Evolutionary conservation across 2,888 invertebrate genomes (phyloP).

Genomic region (Lobophora halterata): DNA sequence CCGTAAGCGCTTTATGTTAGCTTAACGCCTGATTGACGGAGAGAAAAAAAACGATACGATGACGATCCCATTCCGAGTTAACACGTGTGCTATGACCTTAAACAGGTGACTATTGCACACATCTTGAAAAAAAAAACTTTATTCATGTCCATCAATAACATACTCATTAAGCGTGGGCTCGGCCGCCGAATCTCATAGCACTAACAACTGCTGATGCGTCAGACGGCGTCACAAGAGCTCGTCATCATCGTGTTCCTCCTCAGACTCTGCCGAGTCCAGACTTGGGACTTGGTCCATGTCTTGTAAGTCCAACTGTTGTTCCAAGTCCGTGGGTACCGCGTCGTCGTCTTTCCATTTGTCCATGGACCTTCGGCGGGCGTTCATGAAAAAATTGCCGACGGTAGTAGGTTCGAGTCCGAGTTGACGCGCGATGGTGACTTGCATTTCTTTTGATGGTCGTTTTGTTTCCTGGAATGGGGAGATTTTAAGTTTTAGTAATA

Average conservation of each 20-base stretch:
- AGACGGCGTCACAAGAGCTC: conserved; percentile 79
- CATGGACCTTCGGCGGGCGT: conserved; percentile 97
- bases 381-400: conserved; percentile 99
- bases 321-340: conserved; percentile 82
- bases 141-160: conserved; percentile 14
- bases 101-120: too few relatives aligned
- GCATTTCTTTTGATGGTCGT: conserved; percentile 99
- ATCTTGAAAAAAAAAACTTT: conserved; percentile 2
- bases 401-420: conserved; percentile 98
- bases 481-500: not conserved
- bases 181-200: conserved; percentile 61
- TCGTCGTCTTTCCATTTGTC: conserved; percentile 99
- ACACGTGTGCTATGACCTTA: too few relatives aligned
- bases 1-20: too few relatives aligned
- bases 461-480: conserved; percentile 92
- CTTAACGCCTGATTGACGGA: too few relatives aligned
- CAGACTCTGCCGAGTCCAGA: conserved; percentile 69
- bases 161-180: conserved; percentile 19
- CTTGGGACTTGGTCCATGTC: conserved; percentile 72
- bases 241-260: conserved; percentile 72
- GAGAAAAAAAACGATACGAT: too few relatives aligned
- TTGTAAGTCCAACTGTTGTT: conserved; percentile 75
- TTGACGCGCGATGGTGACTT: conserved; percentile 98
- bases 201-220: conserved; percentile 66
- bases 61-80: too few relatives aligned